Conservation (phyloP, 2,888 invertebrate genomes). For the Plebejus anna region DNA sequence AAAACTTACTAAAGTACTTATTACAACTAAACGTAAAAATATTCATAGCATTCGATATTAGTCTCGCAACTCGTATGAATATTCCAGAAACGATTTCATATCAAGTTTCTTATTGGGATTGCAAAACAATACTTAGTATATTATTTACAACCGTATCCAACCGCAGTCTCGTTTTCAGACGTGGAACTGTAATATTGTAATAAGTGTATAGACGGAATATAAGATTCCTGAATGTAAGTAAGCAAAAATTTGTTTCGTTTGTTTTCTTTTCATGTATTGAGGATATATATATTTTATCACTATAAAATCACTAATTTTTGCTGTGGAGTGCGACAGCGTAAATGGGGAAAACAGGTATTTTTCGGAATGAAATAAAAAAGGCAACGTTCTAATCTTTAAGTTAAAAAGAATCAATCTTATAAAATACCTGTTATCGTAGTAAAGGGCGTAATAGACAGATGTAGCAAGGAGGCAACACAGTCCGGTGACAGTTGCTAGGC, state of each 20-base stretch:
- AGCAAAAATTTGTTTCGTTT: neutral
- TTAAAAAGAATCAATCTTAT: no score
- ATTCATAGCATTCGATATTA: neutral
- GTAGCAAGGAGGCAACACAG: no score
- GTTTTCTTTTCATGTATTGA: neutral
- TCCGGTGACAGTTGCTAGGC: no score
- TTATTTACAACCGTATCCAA: constrained; percentile 19
- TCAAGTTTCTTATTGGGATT: constrained; percentile 17
- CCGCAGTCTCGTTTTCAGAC: neutral
- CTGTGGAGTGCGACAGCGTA: neutral
- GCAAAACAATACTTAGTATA: constrained; percentile 13
- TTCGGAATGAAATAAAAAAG: no score
- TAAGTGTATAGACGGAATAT: neutral
- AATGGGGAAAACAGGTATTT: no score
- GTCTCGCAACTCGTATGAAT: constrained; percentile 7
- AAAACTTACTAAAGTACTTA: no score
- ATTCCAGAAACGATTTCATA: constrained; percentile 19
- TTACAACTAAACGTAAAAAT: neutral
- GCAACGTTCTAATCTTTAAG: no score
- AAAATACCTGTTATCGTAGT: no score
- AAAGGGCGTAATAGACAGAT: neutral
- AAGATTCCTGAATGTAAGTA: neutral
- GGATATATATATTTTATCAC: neutral
- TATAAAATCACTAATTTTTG: neutral
- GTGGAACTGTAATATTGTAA: neutral